phyloP scores from a whole-genome alignment of 2,113 vertebrate species.

The Syngnathus floridae region DNA sequence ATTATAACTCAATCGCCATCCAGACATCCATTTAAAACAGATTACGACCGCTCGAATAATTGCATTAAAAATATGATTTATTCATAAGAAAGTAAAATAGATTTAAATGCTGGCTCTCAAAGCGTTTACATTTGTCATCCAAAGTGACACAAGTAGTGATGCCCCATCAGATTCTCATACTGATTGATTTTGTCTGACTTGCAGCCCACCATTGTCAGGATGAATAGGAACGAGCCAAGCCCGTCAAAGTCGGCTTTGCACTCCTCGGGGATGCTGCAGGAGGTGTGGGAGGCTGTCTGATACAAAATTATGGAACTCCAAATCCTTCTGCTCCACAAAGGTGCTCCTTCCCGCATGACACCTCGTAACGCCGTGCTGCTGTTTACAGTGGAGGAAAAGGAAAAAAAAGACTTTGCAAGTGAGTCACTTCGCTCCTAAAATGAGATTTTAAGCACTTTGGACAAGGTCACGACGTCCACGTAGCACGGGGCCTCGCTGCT shows the following conservation, averaged over 20 bases:
- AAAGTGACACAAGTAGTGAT: slow-evolving; percentile 5
- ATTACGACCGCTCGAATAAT: neutral
- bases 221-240: slow-evolving; percentile 1
- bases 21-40: neutral
- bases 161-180: slow-evolving; percentile 1
- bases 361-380: neutral
- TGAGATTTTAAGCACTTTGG: slow-evolving; percentile 51
- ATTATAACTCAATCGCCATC: neutral
- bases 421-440: slow-evolving; percentile 27
- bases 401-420: slow-evolving; percentile 8
- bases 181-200: slow-evolving; percentile 6
- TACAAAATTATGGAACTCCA: neutral
- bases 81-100: neutral
- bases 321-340: neutral
- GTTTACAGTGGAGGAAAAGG: neutral
- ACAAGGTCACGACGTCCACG: slow-evolving; percentile 46
- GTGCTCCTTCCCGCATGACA: neutral
- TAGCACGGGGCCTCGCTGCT: slow-evolving; percentile 26
- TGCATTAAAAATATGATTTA: slow-evolving; percentile 7
- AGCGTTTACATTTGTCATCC: neutral
- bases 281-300: neutral
- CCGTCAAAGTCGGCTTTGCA: neutral
- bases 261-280: neutral
- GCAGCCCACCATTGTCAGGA: neutral
- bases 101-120: neutral